Conservation (phyloP, 2,113 vertebrate genomes). For the human (Homo sapiens) region DNA sequence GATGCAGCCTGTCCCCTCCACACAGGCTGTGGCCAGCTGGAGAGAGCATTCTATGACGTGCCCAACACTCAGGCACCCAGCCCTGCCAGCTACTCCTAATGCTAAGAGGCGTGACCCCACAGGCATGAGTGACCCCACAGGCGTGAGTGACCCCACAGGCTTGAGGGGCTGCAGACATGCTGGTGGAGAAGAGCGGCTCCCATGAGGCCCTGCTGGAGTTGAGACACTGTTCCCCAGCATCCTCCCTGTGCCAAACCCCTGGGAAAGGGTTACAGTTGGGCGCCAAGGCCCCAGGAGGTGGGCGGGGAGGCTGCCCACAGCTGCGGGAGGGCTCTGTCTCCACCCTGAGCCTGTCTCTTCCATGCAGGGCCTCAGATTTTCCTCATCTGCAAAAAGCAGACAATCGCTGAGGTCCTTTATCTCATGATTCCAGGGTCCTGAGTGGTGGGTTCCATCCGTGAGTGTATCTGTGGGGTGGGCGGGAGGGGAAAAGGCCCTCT, state of each 20-base stretch:
- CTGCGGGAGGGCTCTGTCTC: not conserved
- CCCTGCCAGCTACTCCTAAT: not conserved
- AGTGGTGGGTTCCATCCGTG: not conserved
- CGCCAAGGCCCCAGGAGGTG: too few relatives aligned
- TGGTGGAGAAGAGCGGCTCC: not conserved
- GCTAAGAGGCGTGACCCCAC: not conserved
- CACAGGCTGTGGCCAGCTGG: not conserved
- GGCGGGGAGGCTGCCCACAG: not conserved
- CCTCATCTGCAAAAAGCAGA: not conserved
- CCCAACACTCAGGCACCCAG: rapidly evolving
- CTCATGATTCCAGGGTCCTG: not conserved
- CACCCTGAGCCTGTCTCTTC: not conserved
- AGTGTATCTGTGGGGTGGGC: not conserved
- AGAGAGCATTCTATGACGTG: too few relatives aligned
- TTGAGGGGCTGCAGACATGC: not conserved
- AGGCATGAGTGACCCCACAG: rapidly evolving
- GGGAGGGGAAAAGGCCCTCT: not conserved
- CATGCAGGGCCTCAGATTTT: not conserved
- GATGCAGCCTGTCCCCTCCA: not conserved
- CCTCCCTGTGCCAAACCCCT: not conserved
- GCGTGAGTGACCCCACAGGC: rapidly evolving
- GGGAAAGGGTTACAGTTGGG: too few relatives aligned
- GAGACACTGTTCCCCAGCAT: not conserved
- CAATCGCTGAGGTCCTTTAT: not conserved
- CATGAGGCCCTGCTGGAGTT: not conserved